A percentile compares a stretch with the other conserved stretches of the same genome.
Evolutionary conservation across 2,888 invertebrate genomes (phyloP).

Genomic region (Cyrtodaria siliqua): DNA sequence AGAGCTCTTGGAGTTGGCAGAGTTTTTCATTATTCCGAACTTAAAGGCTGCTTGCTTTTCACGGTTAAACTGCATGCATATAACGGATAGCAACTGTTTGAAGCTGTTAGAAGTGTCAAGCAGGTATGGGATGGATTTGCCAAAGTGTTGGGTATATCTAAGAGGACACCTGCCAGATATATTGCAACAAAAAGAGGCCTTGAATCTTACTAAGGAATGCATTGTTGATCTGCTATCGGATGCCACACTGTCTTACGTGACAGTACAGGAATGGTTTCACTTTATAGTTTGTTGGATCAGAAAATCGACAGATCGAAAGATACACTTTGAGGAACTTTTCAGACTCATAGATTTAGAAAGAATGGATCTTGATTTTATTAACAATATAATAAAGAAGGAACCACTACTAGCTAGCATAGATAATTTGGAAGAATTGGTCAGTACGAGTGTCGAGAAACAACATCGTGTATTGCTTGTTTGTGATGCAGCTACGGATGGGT

Average conservation of each 20-base stretch:
- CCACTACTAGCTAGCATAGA: conserved; percentile 1
- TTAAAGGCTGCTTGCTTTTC: conserved; percentile 38
- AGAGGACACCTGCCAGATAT: conserved; percentile 16
- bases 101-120: conserved; percentile 20
- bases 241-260: conserved; percentile 10
- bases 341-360: conserved; percentile 12
- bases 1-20: conserved; percentile 27
- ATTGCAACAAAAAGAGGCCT: neutral
- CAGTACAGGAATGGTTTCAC: conserved; percentile 4
- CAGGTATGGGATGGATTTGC: conserved; percentile 21
- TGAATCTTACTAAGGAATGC: conserved; percentile 25
- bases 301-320: neutral
- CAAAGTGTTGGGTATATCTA: conserved; percentile 13
- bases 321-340: neutral
- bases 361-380: neutral
- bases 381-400: conserved; percentile 7
- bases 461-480: neutral
- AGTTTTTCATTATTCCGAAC: conserved; percentile 44
- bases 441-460: neutral
- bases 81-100: conserved; percentile 25
- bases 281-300: conserved; percentile 28
- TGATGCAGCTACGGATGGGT: neutral
- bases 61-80: conserved; percentile 7
- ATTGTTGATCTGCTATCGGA: conserved; percentile 26
- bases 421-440: neutral